phyloP scores from a whole-genome alignment of 1,140 invertebrate species.

The Drosophila pectinifera region DNA sequence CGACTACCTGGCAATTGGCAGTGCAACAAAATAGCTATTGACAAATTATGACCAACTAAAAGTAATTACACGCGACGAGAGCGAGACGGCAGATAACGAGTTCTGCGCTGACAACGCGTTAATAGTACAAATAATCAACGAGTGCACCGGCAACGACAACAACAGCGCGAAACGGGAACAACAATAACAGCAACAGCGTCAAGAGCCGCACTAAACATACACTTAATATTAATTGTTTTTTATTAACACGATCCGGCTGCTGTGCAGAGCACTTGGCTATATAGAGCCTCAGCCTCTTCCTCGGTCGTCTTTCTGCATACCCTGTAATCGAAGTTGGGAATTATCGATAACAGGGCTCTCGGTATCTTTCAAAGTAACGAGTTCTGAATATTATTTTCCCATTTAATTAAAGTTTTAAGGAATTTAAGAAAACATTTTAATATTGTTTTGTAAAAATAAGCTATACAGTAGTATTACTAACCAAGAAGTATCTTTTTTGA shows the following conservation, averaged over 20 bases:
- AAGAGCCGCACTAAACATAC: constrained; percentile 77
- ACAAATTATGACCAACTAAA: constrained; percentile 83
- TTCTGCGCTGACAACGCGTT: constrained; percentile 70
- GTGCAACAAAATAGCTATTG: constrained; percentile 82
- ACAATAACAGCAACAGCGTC: constrained; percentile 61
- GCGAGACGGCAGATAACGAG: constrained; percentile 65
- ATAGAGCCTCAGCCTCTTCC: background rate
- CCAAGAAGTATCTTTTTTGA: too few species aligned
- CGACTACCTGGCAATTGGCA: constrained; percentile 57
- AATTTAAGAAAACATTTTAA: background rate
- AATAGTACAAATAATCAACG: constrained; percentile 81
- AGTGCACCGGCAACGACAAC: constrained; percentile 48
- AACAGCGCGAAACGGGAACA: constrained; percentile 15
- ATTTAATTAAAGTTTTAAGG: background rate
- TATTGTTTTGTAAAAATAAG: background rate
- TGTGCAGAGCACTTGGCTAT: constrained; percentile 32
- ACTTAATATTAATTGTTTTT: constrained; percentile 84
- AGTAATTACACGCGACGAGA: constrained; percentile 76
- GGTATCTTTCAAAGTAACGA: background rate
- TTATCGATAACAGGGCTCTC: background rate
- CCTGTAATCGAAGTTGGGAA: constrained; percentile 1
- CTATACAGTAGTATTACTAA: too few species aligned
- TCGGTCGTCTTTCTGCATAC: constrained; percentile 8
- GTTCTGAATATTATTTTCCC: too few species aligned
- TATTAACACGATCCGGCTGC: constrained; percentile 73